phyloP scores from a whole-genome alignment of 2,113 vertebrate species.

The Donacobius atricapilla region DNA sequence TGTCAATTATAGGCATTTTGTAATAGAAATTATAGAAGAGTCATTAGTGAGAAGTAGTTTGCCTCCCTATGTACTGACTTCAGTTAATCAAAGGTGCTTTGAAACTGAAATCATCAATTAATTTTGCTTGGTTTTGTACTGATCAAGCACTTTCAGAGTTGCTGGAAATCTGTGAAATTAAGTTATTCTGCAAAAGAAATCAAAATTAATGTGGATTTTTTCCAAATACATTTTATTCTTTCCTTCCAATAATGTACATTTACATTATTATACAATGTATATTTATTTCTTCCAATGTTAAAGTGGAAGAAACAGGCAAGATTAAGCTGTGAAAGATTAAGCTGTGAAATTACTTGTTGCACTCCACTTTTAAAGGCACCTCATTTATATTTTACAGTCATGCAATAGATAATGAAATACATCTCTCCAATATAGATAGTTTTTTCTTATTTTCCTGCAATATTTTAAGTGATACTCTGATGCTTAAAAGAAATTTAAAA shows the following conservation, averaged over 20 bases:
- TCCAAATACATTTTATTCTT: neutral
- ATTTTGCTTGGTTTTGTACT: constrained; percentile 50
- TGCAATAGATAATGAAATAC: neutral
- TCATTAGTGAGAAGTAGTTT: constrained; percentile 69
- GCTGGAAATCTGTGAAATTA: constrained; percentile 50
- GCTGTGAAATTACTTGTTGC: neutral
- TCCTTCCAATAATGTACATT: neutral
- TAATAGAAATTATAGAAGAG: constrained; percentile 68
- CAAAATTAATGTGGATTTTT: neutral
- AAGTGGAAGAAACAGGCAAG: neutral
- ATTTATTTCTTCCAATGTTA: neutral
- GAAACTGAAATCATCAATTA: constrained; percentile 74
- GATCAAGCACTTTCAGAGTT: constrained; percentile 34
- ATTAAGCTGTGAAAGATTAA: neutral
- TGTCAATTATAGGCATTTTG: constrained; percentile 71
- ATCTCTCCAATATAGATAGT: neutral
- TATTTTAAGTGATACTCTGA: neutral
- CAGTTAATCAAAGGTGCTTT: constrained; percentile 73
- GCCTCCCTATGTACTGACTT: constrained; percentile 23
- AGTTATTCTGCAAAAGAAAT: constrained; percentile 7
- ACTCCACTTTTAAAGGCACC: neutral
- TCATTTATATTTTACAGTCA: neutral
- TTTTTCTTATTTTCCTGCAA: neutral
- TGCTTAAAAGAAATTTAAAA: neutral
- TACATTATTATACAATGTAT: too few relatives aligned